Evolutionary conservation across 2,113 vertebrate species (phyloP).

Genomic region (Saccopteryx leptura): DNA sequence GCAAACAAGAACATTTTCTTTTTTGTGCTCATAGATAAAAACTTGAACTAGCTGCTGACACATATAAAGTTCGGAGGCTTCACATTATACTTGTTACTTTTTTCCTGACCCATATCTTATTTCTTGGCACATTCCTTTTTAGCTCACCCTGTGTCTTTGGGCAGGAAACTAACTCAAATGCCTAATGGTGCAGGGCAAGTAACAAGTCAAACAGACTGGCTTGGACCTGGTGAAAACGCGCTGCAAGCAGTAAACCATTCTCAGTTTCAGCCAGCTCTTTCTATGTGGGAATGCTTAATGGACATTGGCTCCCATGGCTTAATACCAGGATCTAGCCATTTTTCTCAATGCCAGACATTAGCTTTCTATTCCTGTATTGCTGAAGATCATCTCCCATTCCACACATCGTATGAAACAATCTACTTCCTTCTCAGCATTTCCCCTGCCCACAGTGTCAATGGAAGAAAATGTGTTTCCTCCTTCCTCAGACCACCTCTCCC

Average conservation of each 20-base stretch:
- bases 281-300: neutral
- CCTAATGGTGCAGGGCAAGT: neutral
- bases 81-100: slow-evolving; percentile 31
- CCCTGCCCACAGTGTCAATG: neutral
- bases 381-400: slow-evolving; percentile 11
- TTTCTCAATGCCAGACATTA: neutral
- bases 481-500: neutral
- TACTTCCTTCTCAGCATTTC: neutral
- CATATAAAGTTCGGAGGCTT: neutral
- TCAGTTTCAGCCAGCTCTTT: slow-evolving; percentile 11
- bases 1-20: slow-evolving; percentile 39
- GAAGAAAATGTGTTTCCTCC: neutral
- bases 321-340: neutral
- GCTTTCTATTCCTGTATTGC: neutral
- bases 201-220: slow-evolving; percentile 19
- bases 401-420: neutral
- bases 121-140: slow-evolving; percentile 50
- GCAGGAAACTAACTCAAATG: slow-evolving; percentile 50
- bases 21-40: slow-evolving; percentile 60
- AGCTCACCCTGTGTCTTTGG: neutral
- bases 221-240: neutral
- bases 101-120: neutral
- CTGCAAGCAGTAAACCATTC: neutral
- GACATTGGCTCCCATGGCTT: neutral
- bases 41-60: slow-evolving; percentile 23